phyloP scores from a whole-genome alignment of 2,797 vertebrate genomes.

The Alectoris magna region DNA sequence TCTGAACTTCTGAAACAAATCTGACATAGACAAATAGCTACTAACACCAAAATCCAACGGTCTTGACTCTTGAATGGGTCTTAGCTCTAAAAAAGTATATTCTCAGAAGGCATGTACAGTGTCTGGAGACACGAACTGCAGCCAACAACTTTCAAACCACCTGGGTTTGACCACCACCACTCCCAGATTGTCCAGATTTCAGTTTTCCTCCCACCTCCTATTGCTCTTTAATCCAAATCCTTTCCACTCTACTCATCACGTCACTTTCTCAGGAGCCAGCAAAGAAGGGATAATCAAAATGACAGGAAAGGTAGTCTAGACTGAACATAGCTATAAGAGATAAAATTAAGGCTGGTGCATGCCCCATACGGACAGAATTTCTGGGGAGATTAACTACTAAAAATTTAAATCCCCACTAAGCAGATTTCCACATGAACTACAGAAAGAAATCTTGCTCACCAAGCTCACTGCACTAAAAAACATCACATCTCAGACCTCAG shows the following conservation, averaged over 20 bases:
- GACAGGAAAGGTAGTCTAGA: not conserved
- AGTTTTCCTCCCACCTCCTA: not conserved
- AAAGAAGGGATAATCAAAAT: not conserved
- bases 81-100: not conserved
- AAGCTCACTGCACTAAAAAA: not conserved
- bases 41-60: not conserved
- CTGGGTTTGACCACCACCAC: not conserved
- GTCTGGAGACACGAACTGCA: not conserved
- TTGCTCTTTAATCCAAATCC: not conserved
- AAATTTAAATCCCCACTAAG: not conserved
- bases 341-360: not conserved
- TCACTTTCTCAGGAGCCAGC: not conserved
- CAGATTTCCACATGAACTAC: not conserved
- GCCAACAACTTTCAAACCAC: not conserved
- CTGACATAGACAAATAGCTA: not conserved
- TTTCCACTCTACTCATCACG: not conserved
- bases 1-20: not conserved
- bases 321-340: not conserved
- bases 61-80: not conserved
- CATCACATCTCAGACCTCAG: not conserved
- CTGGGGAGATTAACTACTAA: not conserved
- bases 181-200: not conserved
- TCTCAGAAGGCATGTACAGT: not conserved
- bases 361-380: not conserved
- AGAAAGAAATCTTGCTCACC: not conserved